These are phyloP conservation scores for Myathropa florea DNA, from an alignment of 2,888 invertebrate species.

Conservation along the genomic window DNA sequence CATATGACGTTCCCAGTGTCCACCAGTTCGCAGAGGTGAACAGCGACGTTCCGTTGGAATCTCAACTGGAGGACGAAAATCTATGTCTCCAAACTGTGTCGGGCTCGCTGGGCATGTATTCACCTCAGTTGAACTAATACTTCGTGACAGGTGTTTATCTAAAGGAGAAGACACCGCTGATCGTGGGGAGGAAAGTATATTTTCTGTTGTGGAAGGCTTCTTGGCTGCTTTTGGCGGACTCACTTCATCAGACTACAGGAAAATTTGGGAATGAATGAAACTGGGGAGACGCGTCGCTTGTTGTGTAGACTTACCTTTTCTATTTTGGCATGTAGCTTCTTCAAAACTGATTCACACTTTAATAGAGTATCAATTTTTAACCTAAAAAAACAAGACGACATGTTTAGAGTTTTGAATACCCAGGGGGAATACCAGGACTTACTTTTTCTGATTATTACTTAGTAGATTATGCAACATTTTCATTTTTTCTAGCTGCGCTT, in stretches of 20 bases:
- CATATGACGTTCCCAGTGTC: background rate
- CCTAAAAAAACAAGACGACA: slow-evolving; percentile 59
- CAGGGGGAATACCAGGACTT: slow-evolving; percentile 31
- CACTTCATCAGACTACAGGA: slow-evolving; percentile 58
- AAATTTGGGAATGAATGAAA: background rate
- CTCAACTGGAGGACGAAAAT: slow-evolving; percentile 69
- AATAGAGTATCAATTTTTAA: slow-evolving; percentile 75
- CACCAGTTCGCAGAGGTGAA: slow-evolving; percentile 56
- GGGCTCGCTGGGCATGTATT: slow-evolving; percentile 74
- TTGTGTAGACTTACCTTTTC: slow-evolving; percentile 73
- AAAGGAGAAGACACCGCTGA: background rate
- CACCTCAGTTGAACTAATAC: slow-evolving; percentile 31
- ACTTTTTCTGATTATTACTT: slow-evolving; percentile 73
- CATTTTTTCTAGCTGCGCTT: slow-evolving; percentile 75
- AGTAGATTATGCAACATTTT: slow-evolving; percentile 75
- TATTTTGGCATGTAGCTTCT: slow-evolving; percentile 75
- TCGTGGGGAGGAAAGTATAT: slow-evolving; percentile 18
- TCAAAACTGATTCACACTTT: slow-evolving; percentile 75
- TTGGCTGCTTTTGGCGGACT: slow-evolving; percentile 19
- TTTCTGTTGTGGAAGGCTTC: slow-evolving; percentile 8
- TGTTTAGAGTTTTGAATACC: background rate
- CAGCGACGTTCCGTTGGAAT: slow-evolving; percentile 74
- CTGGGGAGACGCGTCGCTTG: background rate
- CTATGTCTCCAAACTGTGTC: slow-evolving; percentile 59
- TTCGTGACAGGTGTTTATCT: slow-evolving; percentile 43